Evolutionary conservation across 2,888 invertebrate species (phyloP).

Genomic region (Argynnis bischoffii): DNA sequence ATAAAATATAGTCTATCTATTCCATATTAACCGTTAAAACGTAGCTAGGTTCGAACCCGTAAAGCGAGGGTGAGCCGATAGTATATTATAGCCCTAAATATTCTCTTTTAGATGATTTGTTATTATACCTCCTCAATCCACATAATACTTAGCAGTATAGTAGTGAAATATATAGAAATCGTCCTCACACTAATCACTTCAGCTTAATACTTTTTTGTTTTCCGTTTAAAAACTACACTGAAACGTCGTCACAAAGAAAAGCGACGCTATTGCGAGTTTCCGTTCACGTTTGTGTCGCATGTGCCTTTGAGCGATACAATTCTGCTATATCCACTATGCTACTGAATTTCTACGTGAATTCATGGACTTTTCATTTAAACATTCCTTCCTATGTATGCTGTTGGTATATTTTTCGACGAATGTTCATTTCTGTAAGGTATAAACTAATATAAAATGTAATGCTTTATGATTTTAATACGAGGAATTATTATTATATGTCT

Average conservation of each 20-base stretch:
- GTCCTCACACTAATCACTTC: slow-evolving; percentile 2
- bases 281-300: slow-evolving; percentile 8
- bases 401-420: not conserved
- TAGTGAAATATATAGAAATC: not conserved
- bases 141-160: not conserved
- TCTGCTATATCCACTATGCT: slow-evolving; percentile 6
- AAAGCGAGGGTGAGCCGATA: too few species aligned
- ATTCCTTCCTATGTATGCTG: not conserved
- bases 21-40: too few species aligned
- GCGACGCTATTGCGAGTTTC: slow-evolving; percentile 10
- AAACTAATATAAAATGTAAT: too few species aligned
- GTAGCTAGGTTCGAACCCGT: too few species aligned
- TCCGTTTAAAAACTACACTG: slow-evolving; percentile 3
- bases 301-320: slow-evolving; percentile 18
- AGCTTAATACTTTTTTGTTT: slow-evolving; percentile 8
- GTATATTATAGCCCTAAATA: too few species aligned
- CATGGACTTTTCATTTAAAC: slow-evolving; percentile 6
- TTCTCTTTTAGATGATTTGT: too few species aligned
- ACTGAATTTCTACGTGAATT: slow-evolving; percentile 13
- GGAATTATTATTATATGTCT: too few species aligned
- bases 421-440: not conserved
- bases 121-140: too few species aligned
- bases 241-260: slow-evolving; percentile 14
- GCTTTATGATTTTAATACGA: too few species aligned
- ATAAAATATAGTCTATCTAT: too few species aligned